Base-by-base conservation (phyloP, 2,888 invertebrate genomes). In the Rhynchonema sp. region DNA sequence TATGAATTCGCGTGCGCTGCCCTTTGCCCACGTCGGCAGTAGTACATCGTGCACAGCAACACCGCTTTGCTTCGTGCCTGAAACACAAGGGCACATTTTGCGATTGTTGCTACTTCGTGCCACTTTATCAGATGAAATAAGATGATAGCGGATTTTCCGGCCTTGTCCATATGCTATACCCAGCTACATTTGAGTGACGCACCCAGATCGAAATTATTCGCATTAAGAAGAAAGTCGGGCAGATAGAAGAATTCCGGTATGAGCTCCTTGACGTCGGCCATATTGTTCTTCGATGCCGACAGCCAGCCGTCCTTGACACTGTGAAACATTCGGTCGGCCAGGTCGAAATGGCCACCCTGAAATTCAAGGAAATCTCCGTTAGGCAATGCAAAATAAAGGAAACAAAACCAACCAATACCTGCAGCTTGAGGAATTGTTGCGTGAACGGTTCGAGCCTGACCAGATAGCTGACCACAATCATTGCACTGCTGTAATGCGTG, bases 161-260 rank as follows among this genome's bases (percentile, higher is more conserved):
- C n/a, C n/a, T n/a, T n/a, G n/a, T n/a, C n/a, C n/a, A n/a, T n/a
- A n/a, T n/a, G n/a, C n/a, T n/a, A n/a, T n/a, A n/a, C n/a, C n/a
- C n/a, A n/a, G n/a, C n/a, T n/a, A n/a, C n/a, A n/a, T n/a, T n/a
- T n/a, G n/a, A n/a, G n/a, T n/a, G n/a, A 55, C 57, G 46, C 49
- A 57, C 88, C 91, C 68, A 94, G 80, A 80, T 94, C 92, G 75
- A 92, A 94, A 72, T 87, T 85, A 76, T 94, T 96, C 0, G 85
- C 83, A 55, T 96, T 96, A 62, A 82, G 78, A 56, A 94, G 79
- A 77, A 96, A 94, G 74, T 98, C 94, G 0, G 96, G 91, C 63
- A 98, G 80, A 73, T 98, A 96, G 77, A 96, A 98, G 77, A 98
- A 98, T 77, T 98, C 98, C 17, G 98, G 98, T 70, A 98, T 96